phyloP scores from a whole-genome alignment of 2,797 vertebrate genomes.

The Poeciliopsis infans region DNA sequence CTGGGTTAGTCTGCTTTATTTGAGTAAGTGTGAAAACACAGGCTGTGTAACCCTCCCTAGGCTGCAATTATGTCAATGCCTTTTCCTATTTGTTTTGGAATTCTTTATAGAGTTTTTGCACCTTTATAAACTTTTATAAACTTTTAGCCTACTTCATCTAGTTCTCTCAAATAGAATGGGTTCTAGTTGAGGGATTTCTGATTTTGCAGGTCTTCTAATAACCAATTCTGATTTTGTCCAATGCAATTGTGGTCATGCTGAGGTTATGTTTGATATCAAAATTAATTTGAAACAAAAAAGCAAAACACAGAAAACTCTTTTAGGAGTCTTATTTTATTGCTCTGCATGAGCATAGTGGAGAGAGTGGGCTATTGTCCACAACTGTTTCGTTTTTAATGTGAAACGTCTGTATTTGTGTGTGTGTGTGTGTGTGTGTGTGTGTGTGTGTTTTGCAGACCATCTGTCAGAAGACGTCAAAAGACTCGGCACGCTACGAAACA shows the following conservation, averaged over 20 bases:
- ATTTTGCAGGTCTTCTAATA: not conserved
- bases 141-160: not conserved
- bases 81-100: not conserved
- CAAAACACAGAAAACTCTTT: not conserved
- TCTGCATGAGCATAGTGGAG: not conserved
- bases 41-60: not conserved
- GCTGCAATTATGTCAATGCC: not conserved
- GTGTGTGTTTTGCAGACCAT: constrained; percentile 86
- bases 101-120: not conserved
- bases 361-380: not conserved
- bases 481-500: constrained; percentile 84
- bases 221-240: not conserved
- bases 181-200: not conserved
- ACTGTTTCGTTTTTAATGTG: not conserved
- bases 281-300: not conserved
- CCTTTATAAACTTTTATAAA: not conserved
- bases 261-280: not conserved
- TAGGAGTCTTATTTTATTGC: not conserved
- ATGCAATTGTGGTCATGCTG: not conserved
- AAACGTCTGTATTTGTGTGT: not conserved
- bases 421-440: not conserved
- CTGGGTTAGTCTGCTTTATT: not conserved
- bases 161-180: no score
- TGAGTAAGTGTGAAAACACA: not conserved
- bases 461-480: constrained; percentile 95